Evolutionary conservation across 53 echinoderm and acorn worm genomes (phyloP).

Genomic region (Pentamera pediparva): DNA sequence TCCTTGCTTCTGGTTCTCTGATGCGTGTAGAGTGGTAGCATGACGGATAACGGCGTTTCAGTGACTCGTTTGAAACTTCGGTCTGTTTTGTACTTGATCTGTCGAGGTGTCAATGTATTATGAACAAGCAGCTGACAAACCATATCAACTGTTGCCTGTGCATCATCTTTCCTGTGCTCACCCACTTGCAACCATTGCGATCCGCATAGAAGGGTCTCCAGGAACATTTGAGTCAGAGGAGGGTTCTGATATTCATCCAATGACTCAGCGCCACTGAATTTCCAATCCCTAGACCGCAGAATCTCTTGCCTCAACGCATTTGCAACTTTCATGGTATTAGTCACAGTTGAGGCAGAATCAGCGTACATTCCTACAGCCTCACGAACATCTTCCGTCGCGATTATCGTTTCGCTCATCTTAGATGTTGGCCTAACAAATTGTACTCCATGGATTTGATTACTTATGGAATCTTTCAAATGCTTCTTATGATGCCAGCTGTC

Average conservation of each 20-base stretch:
- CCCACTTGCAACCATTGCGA: neutral
- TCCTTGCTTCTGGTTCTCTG: neutral
- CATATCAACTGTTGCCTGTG: neutral
- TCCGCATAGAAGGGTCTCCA: conserved; percentile 19
- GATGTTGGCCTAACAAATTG: conserved; percentile 6
- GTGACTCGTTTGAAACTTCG: neutral
- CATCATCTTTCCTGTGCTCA: conserved; percentile 13
- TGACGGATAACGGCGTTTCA: conserved; percentile 15
- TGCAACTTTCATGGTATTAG: conserved; percentile 12
- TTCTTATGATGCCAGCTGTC: conserved; percentile 28
- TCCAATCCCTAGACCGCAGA: conserved; percentile 9
- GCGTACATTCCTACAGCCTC: neutral
- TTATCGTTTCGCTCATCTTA: conserved; percentile 16
- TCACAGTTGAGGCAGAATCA: conserved; percentile 22
- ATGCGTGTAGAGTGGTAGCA: conserved; percentile 11
- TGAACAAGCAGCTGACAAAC: conserved; percentile 3
- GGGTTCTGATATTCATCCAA: conserved; percentile 10
- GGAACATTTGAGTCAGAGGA: neutral
- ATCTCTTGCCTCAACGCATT: no score
- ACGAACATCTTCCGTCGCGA: conserved; percentile 3
- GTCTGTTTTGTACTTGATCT: conserved; percentile 8
- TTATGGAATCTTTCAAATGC: conserved; percentile 7
- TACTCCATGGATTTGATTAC: conserved; percentile 7
- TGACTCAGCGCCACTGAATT: conserved; percentile 6
- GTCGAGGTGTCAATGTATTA: neutral